Percentiles rank a stretch among this genome's conserved stretches.
Conservation (phyloP, 2,113 vertebrate genomes). For the Pseudorasbora parva region DNA sequence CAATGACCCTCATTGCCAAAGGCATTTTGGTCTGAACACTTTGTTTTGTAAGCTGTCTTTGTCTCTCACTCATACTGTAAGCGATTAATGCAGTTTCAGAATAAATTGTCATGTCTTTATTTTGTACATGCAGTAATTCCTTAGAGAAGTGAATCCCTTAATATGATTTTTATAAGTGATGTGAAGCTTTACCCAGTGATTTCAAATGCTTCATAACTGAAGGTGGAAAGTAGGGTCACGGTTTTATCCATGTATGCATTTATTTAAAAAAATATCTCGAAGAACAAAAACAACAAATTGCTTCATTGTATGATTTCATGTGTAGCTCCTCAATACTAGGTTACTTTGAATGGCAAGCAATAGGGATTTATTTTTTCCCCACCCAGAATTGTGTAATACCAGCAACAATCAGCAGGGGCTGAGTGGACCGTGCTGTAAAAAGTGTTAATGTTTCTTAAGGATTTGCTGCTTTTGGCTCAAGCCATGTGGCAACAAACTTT, state of each 20-base stretch:
- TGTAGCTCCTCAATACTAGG: not conserved
- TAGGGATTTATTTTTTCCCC: too few relatives aligned
- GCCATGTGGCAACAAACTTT: not conserved
- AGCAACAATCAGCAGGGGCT: not conserved
- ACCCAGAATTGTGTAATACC: not conserved
- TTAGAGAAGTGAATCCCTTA: not conserved
- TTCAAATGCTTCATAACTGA: too few relatives aligned
- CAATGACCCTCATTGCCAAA: conserved; percentile 22
- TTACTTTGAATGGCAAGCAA: not conserved
- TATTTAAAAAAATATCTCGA: not conserved
- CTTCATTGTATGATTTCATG: not conserved
- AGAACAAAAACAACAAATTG: not conserved
- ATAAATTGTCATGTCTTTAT: conserved; percentile 40
- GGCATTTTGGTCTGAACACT: conserved; percentile 16
- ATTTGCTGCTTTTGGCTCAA: not conserved
- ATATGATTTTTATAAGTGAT: not conserved
- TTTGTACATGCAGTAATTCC: not conserved
- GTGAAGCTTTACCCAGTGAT: not conserved
- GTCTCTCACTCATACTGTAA: conserved; percentile 24
- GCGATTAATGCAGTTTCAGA: conserved; percentile 22
- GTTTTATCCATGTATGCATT: not conserved
- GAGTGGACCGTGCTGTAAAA: not conserved
- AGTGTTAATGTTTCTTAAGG: not conserved
- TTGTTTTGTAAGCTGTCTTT: conserved; percentile 21
- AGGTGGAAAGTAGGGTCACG: too few relatives aligned